Conservation (phyloP, 2,113 vertebrate species). For the Nanorana parkeri region DNA sequence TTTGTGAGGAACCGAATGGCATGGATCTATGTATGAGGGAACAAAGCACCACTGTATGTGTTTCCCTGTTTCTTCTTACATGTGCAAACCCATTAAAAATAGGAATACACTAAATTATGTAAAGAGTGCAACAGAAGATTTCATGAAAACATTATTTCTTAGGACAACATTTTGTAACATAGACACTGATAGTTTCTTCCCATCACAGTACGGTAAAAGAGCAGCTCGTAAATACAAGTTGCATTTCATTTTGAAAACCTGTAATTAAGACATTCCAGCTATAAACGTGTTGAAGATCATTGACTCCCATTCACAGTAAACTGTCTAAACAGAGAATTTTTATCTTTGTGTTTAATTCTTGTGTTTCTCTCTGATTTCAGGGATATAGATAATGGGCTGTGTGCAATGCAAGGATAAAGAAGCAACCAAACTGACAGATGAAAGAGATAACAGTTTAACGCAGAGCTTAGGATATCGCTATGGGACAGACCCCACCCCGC, state of each 20-base stretch:
- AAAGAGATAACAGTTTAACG: constrained; percentile 86
- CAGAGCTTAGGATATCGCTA: constrained; percentile 89
- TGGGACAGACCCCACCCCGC: constrained; percentile 90
- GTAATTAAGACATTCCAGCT: not conserved
- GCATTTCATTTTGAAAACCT: not conserved
- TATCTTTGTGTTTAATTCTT: constrained; percentile 14
- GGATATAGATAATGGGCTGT: constrained; percentile 98
- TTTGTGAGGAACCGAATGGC: too few species aligned
- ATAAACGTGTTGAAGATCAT: not conserved
- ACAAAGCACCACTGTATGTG: too few species aligned
- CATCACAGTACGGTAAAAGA: too few species aligned
- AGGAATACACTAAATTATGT: too few species aligned
- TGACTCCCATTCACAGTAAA: not conserved
- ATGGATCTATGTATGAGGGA: too few species aligned
- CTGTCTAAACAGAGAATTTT: not conserved
- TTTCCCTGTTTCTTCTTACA: too few species aligned
- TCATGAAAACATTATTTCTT: too few species aligned
- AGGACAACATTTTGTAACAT: too few species aligned
- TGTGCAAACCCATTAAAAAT: too few species aligned
- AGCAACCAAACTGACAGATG: constrained; percentile 93
- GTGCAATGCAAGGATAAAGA: constrained; percentile 99
- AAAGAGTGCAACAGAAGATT: too few species aligned
- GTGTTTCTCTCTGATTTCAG: constrained; percentile 66
- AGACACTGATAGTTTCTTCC: too few species aligned
- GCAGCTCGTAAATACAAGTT: not conserved